Percentiles rank a stretch among this genome's conserved stretches.
phyloP scores from a whole-genome alignment of 2,888 invertebrate genomes.

The Nudaria mundana region DNA sequence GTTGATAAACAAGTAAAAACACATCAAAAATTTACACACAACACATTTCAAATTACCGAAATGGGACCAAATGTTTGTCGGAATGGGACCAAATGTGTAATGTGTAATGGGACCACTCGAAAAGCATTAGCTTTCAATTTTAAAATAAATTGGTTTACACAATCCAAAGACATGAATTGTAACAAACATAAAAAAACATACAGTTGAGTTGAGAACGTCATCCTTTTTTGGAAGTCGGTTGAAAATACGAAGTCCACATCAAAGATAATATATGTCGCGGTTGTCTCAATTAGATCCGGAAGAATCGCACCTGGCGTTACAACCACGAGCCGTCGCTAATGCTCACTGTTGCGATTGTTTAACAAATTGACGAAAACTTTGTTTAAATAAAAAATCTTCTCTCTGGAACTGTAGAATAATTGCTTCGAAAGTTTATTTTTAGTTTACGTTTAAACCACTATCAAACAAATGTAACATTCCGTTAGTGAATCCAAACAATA shows the following conservation, averaged over 20 bases:
- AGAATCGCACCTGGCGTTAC: constrained; percentile 52
- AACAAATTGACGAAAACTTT: constrained; percentile 42
- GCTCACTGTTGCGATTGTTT: constrained; percentile 39
- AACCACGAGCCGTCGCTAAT: constrained; percentile 58
- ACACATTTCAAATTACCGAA: too few species aligned
- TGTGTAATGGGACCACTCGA: too few species aligned
- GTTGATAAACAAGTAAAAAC: too few species aligned
- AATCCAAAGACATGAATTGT: too few species aligned
- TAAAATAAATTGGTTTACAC: too few species aligned
- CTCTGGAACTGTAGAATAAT: constrained; percentile 23
- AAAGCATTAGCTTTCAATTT: too few species aligned
- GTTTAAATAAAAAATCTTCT: constrained; percentile 38
- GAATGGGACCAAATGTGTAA: too few species aligned
- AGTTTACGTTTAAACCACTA: constrained; percentile 12
- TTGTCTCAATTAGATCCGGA: constrained; percentile 73
- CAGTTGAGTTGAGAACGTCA: too few species aligned
- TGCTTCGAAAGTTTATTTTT: constrained; percentile 19
- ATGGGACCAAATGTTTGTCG: too few species aligned
- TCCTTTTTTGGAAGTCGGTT: constrained; percentile 26
- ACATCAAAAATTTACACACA: too few species aligned
- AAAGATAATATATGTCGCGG: constrained; percentile 43
- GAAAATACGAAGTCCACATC: constrained; percentile 25
- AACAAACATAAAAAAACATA: too few species aligned
- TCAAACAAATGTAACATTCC: constrained; percentile 17
- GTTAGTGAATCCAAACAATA: constrained; percentile 6